Percentiles rank a stretch among this genome's conserved stretches.
These are phyloP conservation scores for Marisa cornuarietis DNA, from an alignment of 1,140 invertebrate species.

Conservation along the genomic window DNA sequence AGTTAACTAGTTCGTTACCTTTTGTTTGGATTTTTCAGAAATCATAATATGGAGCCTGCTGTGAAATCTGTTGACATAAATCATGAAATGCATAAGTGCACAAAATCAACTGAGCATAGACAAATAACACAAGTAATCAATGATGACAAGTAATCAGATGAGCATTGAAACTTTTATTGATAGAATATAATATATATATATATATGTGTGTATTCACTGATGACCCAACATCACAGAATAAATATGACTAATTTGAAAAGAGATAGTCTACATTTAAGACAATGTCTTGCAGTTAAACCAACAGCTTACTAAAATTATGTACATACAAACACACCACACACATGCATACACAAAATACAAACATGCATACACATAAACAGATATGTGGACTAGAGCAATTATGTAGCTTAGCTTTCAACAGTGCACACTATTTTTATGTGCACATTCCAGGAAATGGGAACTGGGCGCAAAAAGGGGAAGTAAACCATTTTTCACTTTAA, in stretches of 20 bases:
- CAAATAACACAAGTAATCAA: too few species aligned
- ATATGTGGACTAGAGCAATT: background rate
- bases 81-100: background rate
- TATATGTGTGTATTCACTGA: conserved; percentile 23
- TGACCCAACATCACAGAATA: conserved; percentile 28
- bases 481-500: too few species aligned
- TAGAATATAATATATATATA: conserved; percentile 21
- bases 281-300: background rate
- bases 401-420: background rate
- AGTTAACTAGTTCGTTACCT: background rate
- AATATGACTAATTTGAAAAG: conserved; percentile 28
- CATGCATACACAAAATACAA: background rate
- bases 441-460: background rate
- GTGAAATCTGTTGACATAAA: too few species aligned
- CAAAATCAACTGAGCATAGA: background rate
- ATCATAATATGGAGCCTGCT: too few species aligned
- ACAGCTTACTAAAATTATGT: conserved; percentile 2
- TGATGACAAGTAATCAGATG: background rate
- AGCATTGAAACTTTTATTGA: conserved; percentile 27
- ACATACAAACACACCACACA: conserved; percentile 7
- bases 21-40: background rate
- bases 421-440: background rate
- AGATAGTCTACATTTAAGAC: conserved; percentile 20
- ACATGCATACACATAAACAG: background rate
- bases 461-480: too few species aligned